Conservation (phyloP, 2,888 invertebrate species). For the Teleogryllus oceanicus region DNA sequence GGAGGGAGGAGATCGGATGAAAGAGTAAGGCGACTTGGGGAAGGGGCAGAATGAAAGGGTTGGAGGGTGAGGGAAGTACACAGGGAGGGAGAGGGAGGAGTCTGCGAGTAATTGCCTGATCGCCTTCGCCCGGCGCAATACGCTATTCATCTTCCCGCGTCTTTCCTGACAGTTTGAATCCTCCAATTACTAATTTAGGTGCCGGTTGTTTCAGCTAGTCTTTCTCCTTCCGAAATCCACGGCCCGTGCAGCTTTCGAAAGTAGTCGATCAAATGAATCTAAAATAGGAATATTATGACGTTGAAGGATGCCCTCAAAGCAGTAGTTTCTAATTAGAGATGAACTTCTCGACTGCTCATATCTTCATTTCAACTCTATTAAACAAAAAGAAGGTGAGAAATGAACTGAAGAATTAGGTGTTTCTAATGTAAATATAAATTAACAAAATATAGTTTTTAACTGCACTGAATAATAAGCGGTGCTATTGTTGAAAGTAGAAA, state of each 20-base stretch:
- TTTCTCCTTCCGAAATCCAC: not conserved
- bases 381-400: no score
- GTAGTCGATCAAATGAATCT: not conserved
- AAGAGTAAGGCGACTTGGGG: no score
- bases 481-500: no score
- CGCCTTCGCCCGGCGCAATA: not conserved
- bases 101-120: not conserved
- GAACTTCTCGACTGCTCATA: no score
- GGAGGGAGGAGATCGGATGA: no score
- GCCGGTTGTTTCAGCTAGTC: not conserved
- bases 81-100: not conserved
- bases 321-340: no score
- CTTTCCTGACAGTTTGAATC: not conserved
- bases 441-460: no score
- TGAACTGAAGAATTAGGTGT: no score
- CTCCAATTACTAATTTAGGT: constrained; percentile 4
- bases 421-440: no score
- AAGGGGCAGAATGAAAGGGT: not conserved
- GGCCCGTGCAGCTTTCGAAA: not conserved
- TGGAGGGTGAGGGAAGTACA: not conserved
- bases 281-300: not conserved
- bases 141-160: not conserved
- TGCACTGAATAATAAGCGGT: no score
- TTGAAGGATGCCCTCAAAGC: no score
- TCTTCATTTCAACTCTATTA: no score